phyloP scores from a whole-genome alignment of 2,113 vertebrate species.

The Anseranas semipalmata region DNA sequence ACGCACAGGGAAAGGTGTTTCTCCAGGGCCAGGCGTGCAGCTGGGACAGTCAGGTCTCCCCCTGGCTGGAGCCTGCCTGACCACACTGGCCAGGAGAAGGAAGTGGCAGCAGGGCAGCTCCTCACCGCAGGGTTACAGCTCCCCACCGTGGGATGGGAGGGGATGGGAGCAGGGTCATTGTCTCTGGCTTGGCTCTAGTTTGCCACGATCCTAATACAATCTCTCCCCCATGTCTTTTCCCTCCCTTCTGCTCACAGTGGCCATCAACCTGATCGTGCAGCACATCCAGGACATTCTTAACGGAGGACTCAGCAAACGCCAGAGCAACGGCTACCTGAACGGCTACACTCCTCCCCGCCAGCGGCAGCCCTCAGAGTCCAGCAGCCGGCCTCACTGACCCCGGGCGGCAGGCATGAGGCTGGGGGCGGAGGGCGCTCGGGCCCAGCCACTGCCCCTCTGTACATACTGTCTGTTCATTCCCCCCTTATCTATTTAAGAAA shows the following conservation, averaged over 20 bases:
- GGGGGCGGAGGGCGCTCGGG: background rate
- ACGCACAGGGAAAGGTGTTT: background rate
- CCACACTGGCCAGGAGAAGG: background rate
- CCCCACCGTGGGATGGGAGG: background rate
- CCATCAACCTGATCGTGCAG: constrained; percentile 98
- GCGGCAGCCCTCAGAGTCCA: constrained; percentile 89
- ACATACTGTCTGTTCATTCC: constrained; percentile 44
- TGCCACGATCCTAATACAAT: background rate
- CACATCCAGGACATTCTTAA: constrained; percentile 99
- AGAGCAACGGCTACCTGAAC: constrained; percentile 87
- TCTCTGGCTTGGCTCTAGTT: background rate
- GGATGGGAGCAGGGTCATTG: background rate
- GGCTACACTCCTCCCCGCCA: constrained; percentile 85
- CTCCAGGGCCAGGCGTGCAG: background rate
- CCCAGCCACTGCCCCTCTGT: constrained; percentile 17
- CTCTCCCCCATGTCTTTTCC: background rate
- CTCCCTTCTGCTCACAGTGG: constrained; percentile 80
- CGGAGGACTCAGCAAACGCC: constrained; percentile 89
- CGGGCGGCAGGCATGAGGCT: background rate
- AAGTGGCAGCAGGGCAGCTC: background rate
- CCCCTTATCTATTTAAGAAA: constrained; percentile 73
- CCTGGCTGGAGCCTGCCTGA: background rate
- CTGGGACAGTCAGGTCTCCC: background rate
- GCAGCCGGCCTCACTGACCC: constrained; percentile 94
- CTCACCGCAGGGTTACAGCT: background rate